A percentile compares a stretch with the other conserved stretches of the same genome.
phyloP scores from a whole-genome alignment of 2,113 vertebrate genomes.

The Bagarius yarrelli region DNA sequence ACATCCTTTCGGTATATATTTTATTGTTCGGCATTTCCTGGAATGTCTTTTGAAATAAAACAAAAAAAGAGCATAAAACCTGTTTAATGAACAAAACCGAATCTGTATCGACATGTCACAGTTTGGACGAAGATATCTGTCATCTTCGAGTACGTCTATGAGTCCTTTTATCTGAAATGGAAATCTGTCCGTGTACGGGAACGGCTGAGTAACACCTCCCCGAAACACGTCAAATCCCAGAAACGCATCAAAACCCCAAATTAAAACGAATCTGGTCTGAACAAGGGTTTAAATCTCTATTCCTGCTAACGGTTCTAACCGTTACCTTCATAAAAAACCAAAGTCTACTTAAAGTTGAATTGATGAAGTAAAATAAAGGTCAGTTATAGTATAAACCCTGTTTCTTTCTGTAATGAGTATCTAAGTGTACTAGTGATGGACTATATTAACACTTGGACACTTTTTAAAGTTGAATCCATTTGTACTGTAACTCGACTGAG shows the following conservation, averaged over 20 bases:
- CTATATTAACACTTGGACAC: no score
- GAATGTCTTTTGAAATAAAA: not conserved
- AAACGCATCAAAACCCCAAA: not conserved
- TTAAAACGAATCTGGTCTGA: not conserved
- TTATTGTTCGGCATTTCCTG: not conserved
- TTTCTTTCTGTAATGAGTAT: no score
- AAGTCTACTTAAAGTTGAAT: no score
- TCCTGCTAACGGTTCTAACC: no score
- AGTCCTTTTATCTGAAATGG: not conserved
- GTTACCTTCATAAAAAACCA: no score
- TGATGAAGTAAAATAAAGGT: no score
- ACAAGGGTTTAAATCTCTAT: not conserved
- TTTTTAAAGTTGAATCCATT: no score
- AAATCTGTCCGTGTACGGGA: not conserved
- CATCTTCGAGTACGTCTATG: not conserved
- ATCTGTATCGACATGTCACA: constrained; percentile 12
- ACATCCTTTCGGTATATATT: constrained; percentile 1
- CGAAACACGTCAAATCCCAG: not conserved
- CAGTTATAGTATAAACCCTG: no score
- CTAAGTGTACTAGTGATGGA: no score
- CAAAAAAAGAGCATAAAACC: not conserved
- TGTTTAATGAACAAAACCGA: not conserved
- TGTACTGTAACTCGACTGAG: no score
- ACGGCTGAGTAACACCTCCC: no score
- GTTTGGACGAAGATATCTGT: not conserved